Base-by-base conservation (phyloP, 2,113 vertebrate genomes). In the Ivindomyrus marchei region DNA sequence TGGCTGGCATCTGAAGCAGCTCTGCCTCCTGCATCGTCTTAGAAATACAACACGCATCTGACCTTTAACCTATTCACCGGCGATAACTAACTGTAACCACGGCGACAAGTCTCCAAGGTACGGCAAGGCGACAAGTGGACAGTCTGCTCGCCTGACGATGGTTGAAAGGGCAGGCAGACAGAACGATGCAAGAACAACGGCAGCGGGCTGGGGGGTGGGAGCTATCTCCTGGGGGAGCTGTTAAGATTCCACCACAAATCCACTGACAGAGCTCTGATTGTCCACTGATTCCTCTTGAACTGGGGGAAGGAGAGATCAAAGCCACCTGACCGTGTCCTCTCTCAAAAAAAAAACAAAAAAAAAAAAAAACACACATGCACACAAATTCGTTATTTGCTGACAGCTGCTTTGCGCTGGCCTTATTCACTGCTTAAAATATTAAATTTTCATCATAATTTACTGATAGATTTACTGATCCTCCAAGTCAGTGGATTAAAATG, bases 191-290 rank as follows among this genome's bases (percentile, higher is more conserved):
- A 70, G 62, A 70, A 70, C n/a, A 27, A 27, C 62, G 27, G 62
- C 62, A 31, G 21, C 10, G 0, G n/a, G 47, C 36, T n/a, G 84
- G 24, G 39, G 42, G 19, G 45, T 24, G 8, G 10, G 42, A 10
- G 46, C 45, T n/a, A 24, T 53, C 49, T 87, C 49, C 45, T 13
- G 4, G 45, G 49, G 52, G n/a, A 46, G 62, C 62, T 27, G 45
- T 80, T 49, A 89, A 80, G 42, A 89, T 89, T 89, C 88, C 88
- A 80, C 13, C n/a, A 39, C 46, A 80, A 52, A 89, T 87, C 27
- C 31, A 53, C 47, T 89, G 88, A 83, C 47, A 89, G 66, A 46
- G 70, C 39, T 47, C 62, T 31, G 46, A 89, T 21, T 89, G 88
- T 83, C 66, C 70, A 39, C 27, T 53, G 70, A 88, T 49, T 86